A percentile compares a stretch with the other conserved stretches of the same genome.
phyloP scores from a whole-genome alignment of 1,140 invertebrate genomes.

The Cherax quadricarinatus region DNA sequence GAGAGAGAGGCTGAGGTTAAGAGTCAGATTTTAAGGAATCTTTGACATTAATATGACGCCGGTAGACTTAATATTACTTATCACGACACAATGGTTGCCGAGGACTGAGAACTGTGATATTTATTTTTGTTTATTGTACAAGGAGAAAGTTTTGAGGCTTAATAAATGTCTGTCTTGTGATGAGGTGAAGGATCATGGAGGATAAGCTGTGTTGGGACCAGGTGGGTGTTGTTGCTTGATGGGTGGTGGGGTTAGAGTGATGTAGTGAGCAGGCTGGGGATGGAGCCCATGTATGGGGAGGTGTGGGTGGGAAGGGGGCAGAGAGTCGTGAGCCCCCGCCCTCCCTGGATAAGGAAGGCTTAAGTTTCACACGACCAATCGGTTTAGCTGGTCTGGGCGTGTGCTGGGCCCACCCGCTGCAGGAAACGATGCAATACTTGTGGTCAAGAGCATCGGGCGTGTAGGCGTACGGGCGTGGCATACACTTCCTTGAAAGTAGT shows the following conservation, averaged over 20 bases:
- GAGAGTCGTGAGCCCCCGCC: neutral
- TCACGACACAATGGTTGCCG: no score
- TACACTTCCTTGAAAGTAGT: neutral
- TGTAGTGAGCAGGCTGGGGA: neutral
- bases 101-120: no score
- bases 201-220: neutral
- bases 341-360: slow-evolving; percentile 32
- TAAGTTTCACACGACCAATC: slow-evolving; percentile 20
- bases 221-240: neutral
- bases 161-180: no score
- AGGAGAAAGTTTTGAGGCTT: no score
- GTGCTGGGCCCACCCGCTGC: neutral
- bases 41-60: no score
- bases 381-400: neutral
- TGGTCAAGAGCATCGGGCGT: neutral
- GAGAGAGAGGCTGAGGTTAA: no score
- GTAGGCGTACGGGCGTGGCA: neutral
- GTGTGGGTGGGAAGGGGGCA: neutral
- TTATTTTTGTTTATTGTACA: no score
- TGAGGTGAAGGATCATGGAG: neutral
- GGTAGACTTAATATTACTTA: no score
- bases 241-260: neutral
- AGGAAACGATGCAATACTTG: slow-evolving; percentile 27
- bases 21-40: no score
- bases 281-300: neutral